phyloP scores from a whole-genome alignment of 2,113 vertebrate species.

The Mesembrinibis cayennensis region DNA sequence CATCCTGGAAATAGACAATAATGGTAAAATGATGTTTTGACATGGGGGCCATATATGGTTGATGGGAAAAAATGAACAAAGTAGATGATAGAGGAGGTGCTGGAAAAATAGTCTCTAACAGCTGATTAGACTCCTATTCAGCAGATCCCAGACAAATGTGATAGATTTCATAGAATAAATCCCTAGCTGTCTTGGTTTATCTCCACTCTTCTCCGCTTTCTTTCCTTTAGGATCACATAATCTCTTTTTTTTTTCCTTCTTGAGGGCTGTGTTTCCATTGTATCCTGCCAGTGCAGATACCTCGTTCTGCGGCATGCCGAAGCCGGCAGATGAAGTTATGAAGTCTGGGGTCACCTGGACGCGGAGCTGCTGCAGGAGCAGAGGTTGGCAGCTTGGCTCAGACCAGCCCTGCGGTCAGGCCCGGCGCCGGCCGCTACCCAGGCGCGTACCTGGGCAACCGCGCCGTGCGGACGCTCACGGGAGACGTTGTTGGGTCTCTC shows the following conservation, averaged over 20 bases:
- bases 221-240: not conserved
- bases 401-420: too few relatives aligned
- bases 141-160: not conserved
- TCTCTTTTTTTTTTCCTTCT: too few relatives aligned
- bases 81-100: conserved; percentile 33
- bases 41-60: conserved; percentile 9
- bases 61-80: conserved; percentile 27
- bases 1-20: conserved; percentile 24
- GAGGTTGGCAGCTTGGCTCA: accelerated
- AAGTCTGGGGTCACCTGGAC: accelerated
- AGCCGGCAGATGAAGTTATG: accelerated
- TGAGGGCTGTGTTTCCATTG: not conserved
- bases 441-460: not conserved
- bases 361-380: not conserved
- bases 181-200: not conserved
- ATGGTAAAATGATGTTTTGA: conserved; percentile 67
- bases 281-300: accelerated
- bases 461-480: not conserved
- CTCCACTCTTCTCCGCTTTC: not conserved
- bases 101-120: conserved; percentile 45
- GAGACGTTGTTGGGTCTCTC: accelerated
- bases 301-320: accelerated
- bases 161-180: conserved; percentile 11
- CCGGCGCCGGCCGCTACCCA: not conserved
- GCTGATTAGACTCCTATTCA: not conserved